These are phyloP conservation scores for Threskiornis aethiopicus DNA, from an alignment of 2,797 vertebrate genomes.

Conservation along the genomic window DNA sequence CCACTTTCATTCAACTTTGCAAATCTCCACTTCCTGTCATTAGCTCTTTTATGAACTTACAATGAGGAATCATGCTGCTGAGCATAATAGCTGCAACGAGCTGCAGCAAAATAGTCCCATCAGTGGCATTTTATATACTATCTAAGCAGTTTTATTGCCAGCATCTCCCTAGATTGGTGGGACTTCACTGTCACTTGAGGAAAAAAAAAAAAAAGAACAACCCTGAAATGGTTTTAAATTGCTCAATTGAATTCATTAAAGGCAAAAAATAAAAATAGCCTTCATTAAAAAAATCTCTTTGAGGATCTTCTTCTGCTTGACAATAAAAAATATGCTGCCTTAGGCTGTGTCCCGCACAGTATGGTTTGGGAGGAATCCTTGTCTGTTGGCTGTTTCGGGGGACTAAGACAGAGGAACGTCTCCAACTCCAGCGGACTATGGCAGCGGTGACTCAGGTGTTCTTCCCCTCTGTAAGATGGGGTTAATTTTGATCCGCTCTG, in stretches of 20 bases:
- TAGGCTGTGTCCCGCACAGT: background rate
- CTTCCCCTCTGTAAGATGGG: background rate
- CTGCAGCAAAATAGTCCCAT: constrained; percentile 37
- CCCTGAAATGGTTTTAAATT: background rate
- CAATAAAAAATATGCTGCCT: background rate
- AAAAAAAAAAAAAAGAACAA: background rate
- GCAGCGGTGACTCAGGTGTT: background rate
- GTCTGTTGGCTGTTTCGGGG: background rate
- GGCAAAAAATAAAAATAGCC: background rate
- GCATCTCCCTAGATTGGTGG: background rate
- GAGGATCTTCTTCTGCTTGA: background rate
- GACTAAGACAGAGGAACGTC: background rate
- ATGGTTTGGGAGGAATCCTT: background rate
- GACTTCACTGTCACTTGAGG: background rate
- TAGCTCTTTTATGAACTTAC: constrained; percentile 17
- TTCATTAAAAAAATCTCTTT: background rate
- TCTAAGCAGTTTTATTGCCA: constrained; percentile 1
- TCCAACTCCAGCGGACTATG: background rate
- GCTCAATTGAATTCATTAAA: background rate
- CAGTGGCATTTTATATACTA: background rate
- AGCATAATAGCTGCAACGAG: constrained; percentile 38
- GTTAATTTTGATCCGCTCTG: background rate
- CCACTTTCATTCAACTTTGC: background rate
- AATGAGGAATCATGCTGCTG: background rate
- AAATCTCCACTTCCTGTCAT: background rate